A percentile compares a stretch with the other conserved stretches of the same genome.
Evolutionary conservation across 2,113 vertebrate genomes (phyloP).

Genomic region (Calyptommatus sinebrachiatus): DNA sequence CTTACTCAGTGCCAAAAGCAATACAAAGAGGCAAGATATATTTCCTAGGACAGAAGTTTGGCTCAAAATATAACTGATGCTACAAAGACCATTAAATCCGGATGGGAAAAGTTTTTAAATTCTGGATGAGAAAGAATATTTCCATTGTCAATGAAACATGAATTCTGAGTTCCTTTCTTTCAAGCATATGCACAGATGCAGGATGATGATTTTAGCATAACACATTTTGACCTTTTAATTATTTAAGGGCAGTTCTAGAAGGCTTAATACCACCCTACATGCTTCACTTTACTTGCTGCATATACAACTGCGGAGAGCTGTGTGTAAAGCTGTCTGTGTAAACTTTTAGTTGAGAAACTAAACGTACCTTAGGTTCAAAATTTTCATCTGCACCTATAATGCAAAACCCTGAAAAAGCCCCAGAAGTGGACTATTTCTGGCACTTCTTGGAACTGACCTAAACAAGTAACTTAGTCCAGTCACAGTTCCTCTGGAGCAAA

Average conservation of each 20-base stretch:
- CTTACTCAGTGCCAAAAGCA: background rate
- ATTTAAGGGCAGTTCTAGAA: constrained; percentile 52
- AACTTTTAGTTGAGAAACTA: constrained; percentile 65
- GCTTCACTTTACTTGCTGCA: too few relatives aligned
- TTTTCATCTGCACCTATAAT: too few relatives aligned
- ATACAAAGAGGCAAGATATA: constrained; percentile 9
- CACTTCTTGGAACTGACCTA: too few relatives aligned
- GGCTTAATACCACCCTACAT: constrained; percentile 58
- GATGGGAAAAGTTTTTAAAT: background rate
- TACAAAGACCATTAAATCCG: constrained; percentile 1
- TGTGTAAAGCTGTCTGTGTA: background rate
- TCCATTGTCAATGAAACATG: constrained; percentile 57
- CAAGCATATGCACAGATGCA: constrained; percentile 39
- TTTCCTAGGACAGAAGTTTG: constrained; percentile 14
- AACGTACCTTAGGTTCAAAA: too few relatives aligned
- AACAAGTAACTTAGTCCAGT: too few relatives aligned
- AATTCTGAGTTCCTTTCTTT: constrained; percentile 38
- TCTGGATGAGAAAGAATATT: constrained; percentile 34
- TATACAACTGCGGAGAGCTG: too few relatives aligned
- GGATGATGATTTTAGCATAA: constrained; percentile 50
- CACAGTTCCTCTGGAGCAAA: too few relatives aligned
- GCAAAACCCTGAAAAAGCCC: too few relatives aligned
- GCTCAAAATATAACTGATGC: constrained; percentile 10
- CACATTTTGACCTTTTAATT: constrained; percentile 67
- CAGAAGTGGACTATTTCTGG: too few relatives aligned